Conservation (phyloP, 2,888 invertebrate species). For the Drosophila austrosaltans region DNA sequence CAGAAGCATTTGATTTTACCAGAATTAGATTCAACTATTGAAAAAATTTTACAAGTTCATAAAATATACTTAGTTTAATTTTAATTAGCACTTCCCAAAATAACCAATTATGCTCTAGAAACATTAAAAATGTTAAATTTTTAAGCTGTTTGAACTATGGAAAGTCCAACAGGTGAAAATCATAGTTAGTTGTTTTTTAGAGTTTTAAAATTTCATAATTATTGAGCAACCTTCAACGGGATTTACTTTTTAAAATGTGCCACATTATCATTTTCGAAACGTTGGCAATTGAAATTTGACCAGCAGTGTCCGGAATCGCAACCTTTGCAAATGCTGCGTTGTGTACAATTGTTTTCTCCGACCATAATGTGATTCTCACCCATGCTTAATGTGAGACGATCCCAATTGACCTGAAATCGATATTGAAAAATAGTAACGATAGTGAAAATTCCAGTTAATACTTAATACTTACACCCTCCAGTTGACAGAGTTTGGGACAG, state of each 20-base stretch:
- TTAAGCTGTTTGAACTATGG: no score
- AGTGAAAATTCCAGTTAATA: not conserved
- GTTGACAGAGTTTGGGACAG: conserved; percentile 90
- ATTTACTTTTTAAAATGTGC: conserved; percentile 64
- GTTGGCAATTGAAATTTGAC: conserved; percentile 80
- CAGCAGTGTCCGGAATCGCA: conserved; percentile 80
- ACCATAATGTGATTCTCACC: conserved; percentile 75
- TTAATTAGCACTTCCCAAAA: no score
- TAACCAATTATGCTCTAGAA: no score
- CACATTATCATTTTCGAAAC: conserved; percentile 79
- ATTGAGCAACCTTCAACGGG: not conserved
- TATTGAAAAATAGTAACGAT: not conserved
- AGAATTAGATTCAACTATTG: no score
- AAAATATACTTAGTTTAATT: no score
- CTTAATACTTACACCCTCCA: conserved; percentile 83
- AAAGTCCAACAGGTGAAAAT: no score
- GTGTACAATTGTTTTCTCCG: conserved; percentile 54
- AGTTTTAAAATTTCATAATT: no score
- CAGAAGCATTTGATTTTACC: no score
- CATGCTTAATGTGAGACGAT: conserved; percentile 72
- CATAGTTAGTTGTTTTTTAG: no score
- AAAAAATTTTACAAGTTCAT: no score
- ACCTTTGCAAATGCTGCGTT: conserved; percentile 62
- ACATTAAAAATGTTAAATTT: no score
- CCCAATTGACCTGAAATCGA: conserved; percentile 78